Percentiles rank a stretch among this genome's conserved stretches.
These are phyloP conservation scores for Paralvinella palmiformis DNA, from an alignment of 1,140 invertebrate genomes.

Conservation along the genomic window DNA sequence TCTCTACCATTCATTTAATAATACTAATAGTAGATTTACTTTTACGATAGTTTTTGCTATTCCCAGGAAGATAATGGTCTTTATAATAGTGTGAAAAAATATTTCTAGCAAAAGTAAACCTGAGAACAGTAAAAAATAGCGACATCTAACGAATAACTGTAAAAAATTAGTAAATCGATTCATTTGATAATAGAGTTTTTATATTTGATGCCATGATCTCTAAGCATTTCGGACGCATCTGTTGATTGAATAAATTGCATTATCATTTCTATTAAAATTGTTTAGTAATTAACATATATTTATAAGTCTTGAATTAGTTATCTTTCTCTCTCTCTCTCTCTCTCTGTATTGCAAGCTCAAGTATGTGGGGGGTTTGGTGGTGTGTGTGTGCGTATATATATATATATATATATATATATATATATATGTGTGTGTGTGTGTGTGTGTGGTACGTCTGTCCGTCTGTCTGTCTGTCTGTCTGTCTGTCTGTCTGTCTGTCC, in stretches of 20 bases:
- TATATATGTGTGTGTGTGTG: background rate
- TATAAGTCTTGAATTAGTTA: background rate
- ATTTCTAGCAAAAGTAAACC: no score
- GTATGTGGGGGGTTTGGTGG: background rate
- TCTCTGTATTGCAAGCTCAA: background rate
- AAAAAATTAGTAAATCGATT: no score
- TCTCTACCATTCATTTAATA: background rate
- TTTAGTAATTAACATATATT: background rate
- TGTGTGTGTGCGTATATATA: background rate
- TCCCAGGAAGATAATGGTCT: background rate
- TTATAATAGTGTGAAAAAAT: background rate
- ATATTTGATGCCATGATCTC: no score
- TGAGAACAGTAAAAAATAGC: no score
- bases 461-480: conserved; percentile 17
- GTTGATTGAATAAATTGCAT: no score
- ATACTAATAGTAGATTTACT: background rate
- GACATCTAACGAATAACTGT: no score
- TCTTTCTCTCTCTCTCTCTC: conserved; percentile 7
- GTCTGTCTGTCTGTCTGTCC: conserved; percentile 7
- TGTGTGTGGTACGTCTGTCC: conserved; percentile 8
- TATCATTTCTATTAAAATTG: no score
- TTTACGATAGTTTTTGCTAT: background rate
- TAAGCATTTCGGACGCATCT: no score
- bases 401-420: conserved; percentile 1
- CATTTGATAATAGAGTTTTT: no score